Percentiles rank a stretch among this genome's conserved stretches.
phyloP scores from a whole-genome alignment of 2,113 vertebrate species.

The Tupaia tana region DNA sequence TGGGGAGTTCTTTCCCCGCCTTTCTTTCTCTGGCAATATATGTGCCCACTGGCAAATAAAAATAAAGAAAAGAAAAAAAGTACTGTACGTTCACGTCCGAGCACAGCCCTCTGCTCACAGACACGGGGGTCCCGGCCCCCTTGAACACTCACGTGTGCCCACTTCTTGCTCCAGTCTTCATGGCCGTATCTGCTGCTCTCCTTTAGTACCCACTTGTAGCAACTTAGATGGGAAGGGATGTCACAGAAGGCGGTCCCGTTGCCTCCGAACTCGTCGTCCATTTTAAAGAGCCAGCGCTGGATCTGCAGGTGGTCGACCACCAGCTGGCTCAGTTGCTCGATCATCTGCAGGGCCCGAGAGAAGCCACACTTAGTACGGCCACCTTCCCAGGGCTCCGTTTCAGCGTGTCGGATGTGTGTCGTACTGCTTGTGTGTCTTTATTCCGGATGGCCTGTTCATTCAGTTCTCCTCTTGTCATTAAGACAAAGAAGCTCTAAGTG shows the following conservation, averaged over 20 bases:
- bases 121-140: background rate
- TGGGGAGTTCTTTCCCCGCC: too few species aligned
- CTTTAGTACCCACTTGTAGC: conserved; percentile 85
- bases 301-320: conserved; percentile 88
- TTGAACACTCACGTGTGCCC: conserved; percentile 88
- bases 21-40: too few species aligned
- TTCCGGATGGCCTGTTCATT: background rate
- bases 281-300: conserved; percentile 93
- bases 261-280: conserved; percentile 86
- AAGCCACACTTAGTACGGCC: background rate
- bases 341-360: conserved; percentile 85
- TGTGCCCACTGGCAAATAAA: too few species aligned
- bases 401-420: background rate
- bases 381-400: background rate
- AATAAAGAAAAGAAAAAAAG: too few species aligned
- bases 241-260: conserved; percentile 92
- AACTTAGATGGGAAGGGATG: conserved; percentile 84
- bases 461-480: background rate
- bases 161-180: conserved; percentile 84
- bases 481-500: conserved; percentile 28
- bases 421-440: background rate
- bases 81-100: background rate
- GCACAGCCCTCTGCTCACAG: background rate
- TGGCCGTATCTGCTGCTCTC: conserved; percentile 75
- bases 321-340: conserved; percentile 87